Conservation (phyloP, 2,113 vertebrate species). For the Crotalus horridus region DNA sequence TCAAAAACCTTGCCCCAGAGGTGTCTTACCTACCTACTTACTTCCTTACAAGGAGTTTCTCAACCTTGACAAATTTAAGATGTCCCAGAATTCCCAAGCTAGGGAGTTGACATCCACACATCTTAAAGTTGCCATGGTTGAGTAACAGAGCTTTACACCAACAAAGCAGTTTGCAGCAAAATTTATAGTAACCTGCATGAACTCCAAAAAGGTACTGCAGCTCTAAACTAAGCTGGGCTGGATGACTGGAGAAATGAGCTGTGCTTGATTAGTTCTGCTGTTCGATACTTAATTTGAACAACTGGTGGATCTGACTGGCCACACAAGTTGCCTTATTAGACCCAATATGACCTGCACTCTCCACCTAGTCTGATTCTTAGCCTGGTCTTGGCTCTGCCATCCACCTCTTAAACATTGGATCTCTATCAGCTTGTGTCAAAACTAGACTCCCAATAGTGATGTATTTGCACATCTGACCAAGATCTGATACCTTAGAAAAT, state of each 20-base stretch:
- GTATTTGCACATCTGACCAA: not conserved
- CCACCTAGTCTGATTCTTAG: not conserved
- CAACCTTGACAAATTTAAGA: not conserved
- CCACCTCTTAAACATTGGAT: not conserved
- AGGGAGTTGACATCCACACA: not conserved
- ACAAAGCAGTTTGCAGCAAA: not conserved
- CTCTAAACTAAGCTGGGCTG: too few species aligned
- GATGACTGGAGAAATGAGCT: not conserved
- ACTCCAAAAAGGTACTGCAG: not conserved
- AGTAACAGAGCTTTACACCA: not conserved
- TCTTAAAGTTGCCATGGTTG: not conserved
- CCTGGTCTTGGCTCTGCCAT: too few species aligned
- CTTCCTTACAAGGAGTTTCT: not conserved
- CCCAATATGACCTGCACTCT: not conserved
- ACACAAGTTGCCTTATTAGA: not conserved
- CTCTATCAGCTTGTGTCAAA: not conserved
- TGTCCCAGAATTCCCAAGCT: not conserved
- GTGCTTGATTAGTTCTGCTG: not conserved
- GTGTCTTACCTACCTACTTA: not conserved
- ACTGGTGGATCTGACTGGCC: not conserved
- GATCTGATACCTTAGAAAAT: slow-evolving; percentile 1
- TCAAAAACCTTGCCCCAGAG: not conserved
- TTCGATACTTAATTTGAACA: not conserved
- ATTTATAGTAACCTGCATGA: not conserved
- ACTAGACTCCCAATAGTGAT: not conserved